These are phyloP conservation scores for Acanthurus leucopareius DNA, from an alignment of 2,797 vertebrate genomes.

Conservation along the genomic window DNA sequence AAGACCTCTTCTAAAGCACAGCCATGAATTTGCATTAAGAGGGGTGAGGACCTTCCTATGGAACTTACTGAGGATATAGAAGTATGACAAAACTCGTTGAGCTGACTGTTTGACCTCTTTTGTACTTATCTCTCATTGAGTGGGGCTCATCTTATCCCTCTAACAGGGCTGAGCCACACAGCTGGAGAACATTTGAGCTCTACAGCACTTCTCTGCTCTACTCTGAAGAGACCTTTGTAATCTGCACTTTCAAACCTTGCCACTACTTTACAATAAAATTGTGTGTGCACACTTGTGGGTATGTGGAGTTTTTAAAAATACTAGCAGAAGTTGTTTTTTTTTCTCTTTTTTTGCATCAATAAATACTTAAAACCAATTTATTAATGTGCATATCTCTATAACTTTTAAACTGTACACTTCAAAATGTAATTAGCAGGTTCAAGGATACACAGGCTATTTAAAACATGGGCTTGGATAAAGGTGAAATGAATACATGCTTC, in stretches of 20 bases:
- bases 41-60: conserved; percentile 70
- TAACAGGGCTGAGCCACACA: conserved; percentile 61
- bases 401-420: conserved; percentile 8
- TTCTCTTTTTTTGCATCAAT: conserved; percentile 12
- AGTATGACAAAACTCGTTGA: conserved; percentile 65
- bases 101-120: conserved; percentile 68
- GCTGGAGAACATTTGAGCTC: conserved; percentile 70
- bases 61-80: conserved; percentile 60
- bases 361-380: conserved; percentile 12
- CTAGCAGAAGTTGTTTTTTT: neutral
- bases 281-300: neutral
- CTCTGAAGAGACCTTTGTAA: conserved; percentile 70
- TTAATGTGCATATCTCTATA: conserved; percentile 15
- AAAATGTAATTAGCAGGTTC: conserved; percentile 22
- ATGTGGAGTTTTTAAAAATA: conserved; percentile 17
- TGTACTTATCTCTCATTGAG: conserved; percentile 72
- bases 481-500: neutral
- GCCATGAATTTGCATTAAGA: conserved; percentile 75
- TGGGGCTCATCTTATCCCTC: conserved; percentile 68
- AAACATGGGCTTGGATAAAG: neutral
- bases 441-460: neutral
- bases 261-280: conserved; percentile 53
- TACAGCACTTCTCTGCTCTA: conserved; percentile 62
- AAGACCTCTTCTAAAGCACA: conserved; percentile 59
- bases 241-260: conserved; percentile 59